Percentiles rank a stretch among this genome's conserved stretches.
Evolutionary conservation across 2,888 invertebrate species (phyloP).

Genomic region (Yponomeuta sedellus): DNA sequence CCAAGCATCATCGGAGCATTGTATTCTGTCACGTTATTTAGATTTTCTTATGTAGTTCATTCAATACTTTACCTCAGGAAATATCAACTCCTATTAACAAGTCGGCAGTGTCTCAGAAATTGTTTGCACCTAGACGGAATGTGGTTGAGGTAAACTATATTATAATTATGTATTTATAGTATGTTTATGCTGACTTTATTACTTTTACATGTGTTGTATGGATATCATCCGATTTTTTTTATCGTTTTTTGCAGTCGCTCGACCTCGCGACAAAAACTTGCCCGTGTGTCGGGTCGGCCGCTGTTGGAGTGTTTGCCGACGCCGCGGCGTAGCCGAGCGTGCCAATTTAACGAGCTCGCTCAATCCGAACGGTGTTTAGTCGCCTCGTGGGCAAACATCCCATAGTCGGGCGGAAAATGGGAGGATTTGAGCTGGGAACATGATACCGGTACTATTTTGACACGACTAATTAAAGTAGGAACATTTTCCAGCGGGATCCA

Average conservation of each 20-base stretch:
- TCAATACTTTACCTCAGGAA: too few species aligned
- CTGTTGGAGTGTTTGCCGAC: not conserved
- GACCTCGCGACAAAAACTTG: not conserved
- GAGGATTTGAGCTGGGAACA: not conserved
- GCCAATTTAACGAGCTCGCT: slow-evolving; percentile 51
- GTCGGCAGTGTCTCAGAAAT: too few species aligned
- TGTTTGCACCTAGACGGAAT: too few species aligned
- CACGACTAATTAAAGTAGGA: too few species aligned
- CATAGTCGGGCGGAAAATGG: not conserved
- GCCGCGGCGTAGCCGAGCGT: slow-evolving; percentile 31
- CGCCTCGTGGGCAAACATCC: not conserved
- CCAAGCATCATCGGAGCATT: too few species aligned
- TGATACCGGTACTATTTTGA: not conserved
- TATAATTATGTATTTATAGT: too few species aligned
- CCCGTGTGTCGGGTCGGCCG: not conserved
- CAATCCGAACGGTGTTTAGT: slow-evolving; percentile 9
- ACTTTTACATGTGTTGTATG: not conserved
- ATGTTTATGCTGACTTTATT: too few species aligned
- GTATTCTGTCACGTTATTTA: not conserved
- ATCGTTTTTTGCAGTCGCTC: too few species aligned
- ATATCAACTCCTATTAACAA: too few species aligned
- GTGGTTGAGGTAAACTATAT: too few species aligned
- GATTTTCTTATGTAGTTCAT: not conserved
- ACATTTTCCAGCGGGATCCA: too few species aligned
- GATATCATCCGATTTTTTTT: too few species aligned